Evolutionary conservation across 2,888 invertebrate species (phyloP).

Genomic region (Belgica antarctica): DNA sequence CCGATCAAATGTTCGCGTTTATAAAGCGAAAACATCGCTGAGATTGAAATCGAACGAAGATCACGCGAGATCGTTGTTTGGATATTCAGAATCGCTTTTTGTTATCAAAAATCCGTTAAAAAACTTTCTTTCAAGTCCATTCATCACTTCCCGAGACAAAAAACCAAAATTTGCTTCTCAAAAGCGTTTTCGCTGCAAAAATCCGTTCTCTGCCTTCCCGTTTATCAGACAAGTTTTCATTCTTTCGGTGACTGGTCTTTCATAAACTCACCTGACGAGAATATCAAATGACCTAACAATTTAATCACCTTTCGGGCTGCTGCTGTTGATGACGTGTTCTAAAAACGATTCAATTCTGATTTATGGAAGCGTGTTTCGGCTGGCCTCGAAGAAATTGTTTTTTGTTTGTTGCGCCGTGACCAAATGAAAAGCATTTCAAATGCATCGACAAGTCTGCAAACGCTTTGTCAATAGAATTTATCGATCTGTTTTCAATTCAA

Average conservation of each 20-base stretch:
- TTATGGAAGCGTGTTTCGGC: neutral
- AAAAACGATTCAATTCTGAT: neutral
- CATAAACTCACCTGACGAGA: constrained; percentile 35
- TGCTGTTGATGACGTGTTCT: neutral
- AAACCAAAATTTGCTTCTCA: too few species aligned
- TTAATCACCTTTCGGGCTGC: constrained; percentile 4
- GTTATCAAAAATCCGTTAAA: too few species aligned
- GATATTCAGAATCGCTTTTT: too few species aligned
- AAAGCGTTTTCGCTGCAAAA: too few species aligned
- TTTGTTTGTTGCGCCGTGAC: neutral
- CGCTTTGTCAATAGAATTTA: too few species aligned
- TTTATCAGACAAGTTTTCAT: too few species aligned
- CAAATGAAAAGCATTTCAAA: neutral
- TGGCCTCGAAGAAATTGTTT: neutral
- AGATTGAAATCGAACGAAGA: too few species aligned
- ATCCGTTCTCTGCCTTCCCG: too few species aligned
- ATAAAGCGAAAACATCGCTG: too few species aligned
- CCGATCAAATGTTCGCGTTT: neutral
- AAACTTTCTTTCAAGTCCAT: too few species aligned
- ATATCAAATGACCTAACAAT: constrained; percentile 42
- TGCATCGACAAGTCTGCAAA: neutral
- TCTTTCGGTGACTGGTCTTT: constrained; percentile 19
- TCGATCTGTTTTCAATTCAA: neutral
- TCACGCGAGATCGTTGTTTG: too few species aligned
- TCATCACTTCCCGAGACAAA: too few species aligned